Evolutionary conservation across 2,888 invertebrate species (phyloP), one percentile per base, ranked within the genome.

Genomic region (Hyppa rectilinea): DNA sequence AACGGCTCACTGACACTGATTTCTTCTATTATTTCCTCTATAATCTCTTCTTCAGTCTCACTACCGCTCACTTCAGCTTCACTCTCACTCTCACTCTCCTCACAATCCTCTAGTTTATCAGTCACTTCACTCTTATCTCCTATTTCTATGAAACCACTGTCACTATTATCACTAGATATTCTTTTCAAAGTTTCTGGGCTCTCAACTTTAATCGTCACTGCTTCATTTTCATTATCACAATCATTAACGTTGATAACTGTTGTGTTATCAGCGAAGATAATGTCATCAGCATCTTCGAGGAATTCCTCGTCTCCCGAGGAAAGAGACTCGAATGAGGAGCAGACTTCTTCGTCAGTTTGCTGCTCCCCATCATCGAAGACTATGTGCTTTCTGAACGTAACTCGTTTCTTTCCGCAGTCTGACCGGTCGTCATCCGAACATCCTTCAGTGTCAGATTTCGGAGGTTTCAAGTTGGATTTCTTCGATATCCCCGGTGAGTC

Each of bases 321-420:
- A 43, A 96, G 87, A 10, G 95, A 94, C 88, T 95, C 95, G 84
- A 95, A 96, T 0, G 95, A 92, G 0, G 95, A 94, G 75, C 92
- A 90, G 5, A 89, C 87, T 81, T 93, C 95, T 59, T 95, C 94
- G 47, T 96, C 96, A 17, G 96, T 96, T 81, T 95, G 96, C 71
- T 93, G 92, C 55, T 96, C 96, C 9, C 96, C 96, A 80, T 96
- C 96, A 74, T 96, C 96, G 80, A 96, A 96, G 62, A 96, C 86
- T n/a, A 96, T 95, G 62, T 95, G 95, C 71, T 95, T 96, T 81
- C 93, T 91, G 74, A 96, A 96, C 3, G 95, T 96, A 0, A 96
- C 96, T 29, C 90, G 88, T 78, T 96, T 96, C 73, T 95, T 96
- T 0, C 93, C 94, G 66, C 90, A 89, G 63, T 96, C 96, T 0